Evolutionary conservation across 2,113 vertebrate species (phyloP), one percentile per base, ranked within the genome.

Genomic region (Argyrosomus japonicus): DNA sequence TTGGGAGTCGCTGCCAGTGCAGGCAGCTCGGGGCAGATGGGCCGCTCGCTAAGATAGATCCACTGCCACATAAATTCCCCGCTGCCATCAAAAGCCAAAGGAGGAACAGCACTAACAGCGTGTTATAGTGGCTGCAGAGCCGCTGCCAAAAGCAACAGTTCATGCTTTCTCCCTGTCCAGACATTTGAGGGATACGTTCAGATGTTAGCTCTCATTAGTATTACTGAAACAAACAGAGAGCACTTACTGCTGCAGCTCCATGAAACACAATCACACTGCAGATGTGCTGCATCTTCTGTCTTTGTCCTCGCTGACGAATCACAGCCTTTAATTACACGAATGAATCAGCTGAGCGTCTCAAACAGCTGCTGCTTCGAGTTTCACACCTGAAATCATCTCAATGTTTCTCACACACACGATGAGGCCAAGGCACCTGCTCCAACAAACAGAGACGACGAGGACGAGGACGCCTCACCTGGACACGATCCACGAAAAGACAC

Each of bases 11-110:
- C 87, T 93, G 94, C 92, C 94, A 95, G 90, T 65, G 81, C 61
- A 69, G 89, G 81, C 92, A 89, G 92, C 87, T 71, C 57, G 40
- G 81, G 91, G 92, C 95, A 96, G 95, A 95, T 96, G 95, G 94
- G 94, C 88, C 72, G 92, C 74, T 77, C 91, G 68, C 87, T 77
- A 87, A 93, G 92, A 93, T 84, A 82, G 87, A 94, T 93, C 93
- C 88, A 75, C 93, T 93, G 93, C 92, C 92, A 93, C 94, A 95
- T 95, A 95, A 95, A 95, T 95, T 87, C 91, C 88, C 79, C 10
- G 67, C 83, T 68, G 91, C 92, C 92, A 88, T 89, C 84, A 88
- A 87, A 89, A 88, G 85, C 81, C 72, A 84, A 74, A 88, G 83
- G 74, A 91, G 88, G 80, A 87, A 89, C 85, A 85, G 87, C 90